Evolutionary conservation across 2,797 vertebrate species (phyloP).

Genomic region (Tiaroga cobitis): DNA sequence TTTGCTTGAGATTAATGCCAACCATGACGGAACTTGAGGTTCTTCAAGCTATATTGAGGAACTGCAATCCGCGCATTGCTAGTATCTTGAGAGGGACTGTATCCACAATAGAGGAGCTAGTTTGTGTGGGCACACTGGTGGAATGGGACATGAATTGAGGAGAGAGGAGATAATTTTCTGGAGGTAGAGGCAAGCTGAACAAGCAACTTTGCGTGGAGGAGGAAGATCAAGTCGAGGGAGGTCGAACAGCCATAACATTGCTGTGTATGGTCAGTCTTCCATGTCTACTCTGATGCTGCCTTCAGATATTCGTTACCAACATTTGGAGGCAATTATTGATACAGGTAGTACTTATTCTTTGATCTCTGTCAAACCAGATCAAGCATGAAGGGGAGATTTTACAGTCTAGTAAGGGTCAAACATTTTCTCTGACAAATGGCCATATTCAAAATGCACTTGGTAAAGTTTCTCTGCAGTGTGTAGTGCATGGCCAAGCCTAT

Average conservation of each 20-base stretch:
- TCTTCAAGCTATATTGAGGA: neutral
- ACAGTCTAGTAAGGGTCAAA: neutral
- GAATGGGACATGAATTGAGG: no score
- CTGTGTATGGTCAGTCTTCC: neutral
- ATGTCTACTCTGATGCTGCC: neutral
- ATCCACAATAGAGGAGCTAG: no score
- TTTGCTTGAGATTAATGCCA: constrained; percentile 17
- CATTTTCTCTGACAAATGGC: neutral
- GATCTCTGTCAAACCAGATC: neutral
- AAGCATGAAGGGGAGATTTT: neutral
- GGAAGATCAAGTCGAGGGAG: neutral
- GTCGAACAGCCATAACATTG: neutral
- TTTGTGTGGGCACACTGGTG: no score
- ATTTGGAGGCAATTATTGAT: neutral
- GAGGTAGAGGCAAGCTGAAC: neutral
- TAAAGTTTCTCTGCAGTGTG: neutral
- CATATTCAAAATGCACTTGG: neutral
- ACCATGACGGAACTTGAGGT: neutral
- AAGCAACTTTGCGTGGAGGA: neutral
- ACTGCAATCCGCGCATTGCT: neutral
- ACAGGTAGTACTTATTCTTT: neutral
- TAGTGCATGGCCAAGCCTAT: neutral
- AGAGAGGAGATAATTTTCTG: neutral
- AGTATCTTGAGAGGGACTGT: no score
- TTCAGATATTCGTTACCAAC: neutral